Evolutionary conservation across 1,140 invertebrate genomes (phyloP), one percentile per base, ranked within the genome.

Genomic region (Acromyrmex echinatior): DNA sequence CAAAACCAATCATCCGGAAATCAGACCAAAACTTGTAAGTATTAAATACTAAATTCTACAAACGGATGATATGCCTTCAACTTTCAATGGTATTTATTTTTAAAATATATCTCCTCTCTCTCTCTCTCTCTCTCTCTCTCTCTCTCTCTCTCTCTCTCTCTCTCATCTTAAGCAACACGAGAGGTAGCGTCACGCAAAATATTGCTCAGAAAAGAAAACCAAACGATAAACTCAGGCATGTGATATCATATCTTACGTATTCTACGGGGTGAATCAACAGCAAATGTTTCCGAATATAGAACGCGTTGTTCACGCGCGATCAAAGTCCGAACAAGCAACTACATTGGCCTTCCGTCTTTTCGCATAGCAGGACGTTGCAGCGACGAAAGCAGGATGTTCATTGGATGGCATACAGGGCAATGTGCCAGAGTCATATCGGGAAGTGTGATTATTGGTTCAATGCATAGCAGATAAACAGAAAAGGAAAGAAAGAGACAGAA

Each of bases 401-500:
- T 63, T 71, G 65, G 53, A 39, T 63, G 45, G 66, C 56, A 70
- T 49, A 70, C 63, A 53, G 77, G 63, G 77, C 78, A 85, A 71
- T 35, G 45, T 82, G 79, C 60, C 63, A 86, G 84, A 86, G 35
- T n/a, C 18, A n/a, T 65, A 56, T 80, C 74, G 49, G 71, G 21
- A 21, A 28, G 49, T 49, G 45, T 86, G 74, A 86, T 86, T 86
- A 80, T 86, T 56, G 74, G 74, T 80, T 86, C 74, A 51, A 86
- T 80, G 62, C 63, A 80, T 74, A 80, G 12, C 18, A 39, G 31
- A 79, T 79, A 60, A 65, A 65, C 51, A n/a, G 39, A 66, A n/a
- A n/a, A 14, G 18, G 5, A 16, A 7, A 65, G 18, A 21, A 10
- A n/a, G 12, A 21, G 58, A 74, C 12, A 53, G 21, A n/a, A 16